Conservation (phyloP, 1,140 invertebrate species). For the Bombus terrestris region DNA sequence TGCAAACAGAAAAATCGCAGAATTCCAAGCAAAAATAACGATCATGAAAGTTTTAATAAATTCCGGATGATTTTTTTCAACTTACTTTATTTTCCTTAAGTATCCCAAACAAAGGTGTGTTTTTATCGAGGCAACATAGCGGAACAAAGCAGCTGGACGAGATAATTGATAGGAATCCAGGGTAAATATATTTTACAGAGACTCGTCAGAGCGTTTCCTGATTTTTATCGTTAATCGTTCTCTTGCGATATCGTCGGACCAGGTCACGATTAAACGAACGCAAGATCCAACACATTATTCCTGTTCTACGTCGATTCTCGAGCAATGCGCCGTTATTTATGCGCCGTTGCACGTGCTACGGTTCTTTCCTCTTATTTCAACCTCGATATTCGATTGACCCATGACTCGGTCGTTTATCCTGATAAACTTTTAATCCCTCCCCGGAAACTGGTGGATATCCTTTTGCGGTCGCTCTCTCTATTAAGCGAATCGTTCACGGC, state of each 20-base stretch:
- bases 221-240: not conserved
- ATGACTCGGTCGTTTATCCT: slow-evolving; percentile 13
- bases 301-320: not conserved
- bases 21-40: too few species aligned
- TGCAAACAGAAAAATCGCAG: too few species aligned
- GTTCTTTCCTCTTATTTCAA: not conserved
- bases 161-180: not conserved
- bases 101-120: too few species aligned
- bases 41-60: too few species aligned
- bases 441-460: slow-evolving; percentile 20
- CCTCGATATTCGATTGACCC: not conserved
- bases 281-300: not conserved
- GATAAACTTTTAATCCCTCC: slow-evolving; percentile 13
- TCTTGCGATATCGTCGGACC: not conserved
- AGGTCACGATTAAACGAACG: too few species aligned
- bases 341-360: slow-evolving; percentile 15
- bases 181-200: not conserved
- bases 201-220: not conserved
- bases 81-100: too few species aligned
- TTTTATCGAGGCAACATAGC: too few species aligned
- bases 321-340: slow-evolving; percentile 9
- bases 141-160: not conserved
- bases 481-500: slow-evolving; percentile 21
- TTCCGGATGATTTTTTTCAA: too few species aligned
- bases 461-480: slow-evolving; percentile 15